Base-by-base conservation (phyloP, 92 coral and sea anemone species). In the Actinostola sp. region DNA sequence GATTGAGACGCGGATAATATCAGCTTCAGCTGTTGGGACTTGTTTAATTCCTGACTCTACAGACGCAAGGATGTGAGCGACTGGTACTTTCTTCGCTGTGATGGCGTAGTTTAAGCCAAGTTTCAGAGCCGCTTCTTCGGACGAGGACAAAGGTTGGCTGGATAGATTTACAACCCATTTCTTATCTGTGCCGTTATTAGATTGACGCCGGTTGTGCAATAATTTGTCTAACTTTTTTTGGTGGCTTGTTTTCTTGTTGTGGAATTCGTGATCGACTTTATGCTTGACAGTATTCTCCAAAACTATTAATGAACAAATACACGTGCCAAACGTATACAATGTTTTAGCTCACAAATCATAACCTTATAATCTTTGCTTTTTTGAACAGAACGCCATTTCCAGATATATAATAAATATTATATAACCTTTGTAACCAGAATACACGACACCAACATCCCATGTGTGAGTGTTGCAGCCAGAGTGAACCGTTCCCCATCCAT, bases 131-230 rank as follows among this genome's bases (percentile, higher is more conserved):
- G 23, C 24, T 50, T 50, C 45, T 30, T 71, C 44, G 10, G 58
- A 17, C 14, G 26, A 26, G 44, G 63, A 27, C 32, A 71, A 71
- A 6, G 65, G 35, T 42, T 71, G 41, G 35, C 28, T 53, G 19
- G 77, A 71, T 49, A 71, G 9, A 19, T 71, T 71, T 16, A 71
- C 68, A 27, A 55, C 67, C 64, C 77, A 71, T 71, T 56, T 71
- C n/a, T n/a, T n/a, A 2, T 70, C 76, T 12, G 57, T 46, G n/a
- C n/a, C n/a, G 23, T 36, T 24, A 31, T 24, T n/a, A 24, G 25
- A 19, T 0, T 32, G 16, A 16, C 67, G 6, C 19, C 31, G 41
- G 44, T 31, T 62, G 67, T 31, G 0, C 11, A 32, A n/a, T 20
- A 62, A 16, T 5, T 43, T 14, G 16, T 62, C 45, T 33, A 62